Conservation (phyloP, 2,797 vertebrate species). For the Rhinogobio ventralis region DNA sequence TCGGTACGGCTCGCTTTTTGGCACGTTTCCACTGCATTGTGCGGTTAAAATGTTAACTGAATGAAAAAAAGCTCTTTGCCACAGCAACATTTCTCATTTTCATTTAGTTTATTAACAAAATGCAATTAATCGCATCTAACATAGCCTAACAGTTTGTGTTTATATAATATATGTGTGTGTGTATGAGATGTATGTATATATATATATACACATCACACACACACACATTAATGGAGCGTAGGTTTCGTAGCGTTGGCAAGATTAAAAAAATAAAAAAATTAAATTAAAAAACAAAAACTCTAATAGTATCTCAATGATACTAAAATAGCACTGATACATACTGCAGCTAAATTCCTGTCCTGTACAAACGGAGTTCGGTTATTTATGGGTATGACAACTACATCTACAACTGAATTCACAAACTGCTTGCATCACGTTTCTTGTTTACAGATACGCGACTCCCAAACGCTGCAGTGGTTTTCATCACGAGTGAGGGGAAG, state of each 20-base stretch:
- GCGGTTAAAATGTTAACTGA: too few species aligned
- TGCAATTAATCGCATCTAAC: too few species aligned
- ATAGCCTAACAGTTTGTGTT: too few species aligned
- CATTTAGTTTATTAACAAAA: background rate
- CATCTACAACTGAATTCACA: background rate
- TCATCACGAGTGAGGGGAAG: too few species aligned
- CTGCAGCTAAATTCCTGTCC: background rate
- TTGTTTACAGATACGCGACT: background rate
- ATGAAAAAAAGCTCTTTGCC: background rate
- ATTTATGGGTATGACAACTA: background rate
- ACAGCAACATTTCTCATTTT: background rate
- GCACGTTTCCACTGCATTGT: too few species aligned
- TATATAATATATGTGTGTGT: too few species aligned
- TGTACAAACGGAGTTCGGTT: background rate
- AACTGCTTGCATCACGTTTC: background rate
- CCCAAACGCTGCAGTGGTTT: background rate
- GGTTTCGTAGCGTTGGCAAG: too few species aligned
- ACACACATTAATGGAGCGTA: too few species aligned
- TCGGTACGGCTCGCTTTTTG: too few species aligned
- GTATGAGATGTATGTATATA: too few species aligned
- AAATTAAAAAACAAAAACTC: background rate
- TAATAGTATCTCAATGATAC: background rate
- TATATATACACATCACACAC: too few species aligned
- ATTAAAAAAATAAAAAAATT: too few species aligned
- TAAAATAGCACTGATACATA: background rate